Percentiles rank a stretch among this genome's conserved stretches.
Conservation (phyloP, 2,113 vertebrate genomes). For the Zosterops pallidus region DNA sequence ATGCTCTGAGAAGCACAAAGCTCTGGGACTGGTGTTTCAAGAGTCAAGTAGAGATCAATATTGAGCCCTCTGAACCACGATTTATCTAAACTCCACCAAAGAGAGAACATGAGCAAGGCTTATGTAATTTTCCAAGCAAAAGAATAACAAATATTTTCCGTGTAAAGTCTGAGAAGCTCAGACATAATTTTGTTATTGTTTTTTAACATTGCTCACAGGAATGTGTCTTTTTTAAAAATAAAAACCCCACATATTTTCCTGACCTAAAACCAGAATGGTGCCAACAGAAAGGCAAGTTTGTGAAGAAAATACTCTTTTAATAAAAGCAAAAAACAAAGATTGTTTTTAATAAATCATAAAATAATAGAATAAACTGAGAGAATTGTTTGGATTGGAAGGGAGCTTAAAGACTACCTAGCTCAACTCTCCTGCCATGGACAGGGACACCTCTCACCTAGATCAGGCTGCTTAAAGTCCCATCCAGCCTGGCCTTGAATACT, state of each 20-base stretch:
- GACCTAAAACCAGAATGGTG: background rate
- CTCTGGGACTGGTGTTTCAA: background rate
- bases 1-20: background rate
- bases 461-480: background rate
- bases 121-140: background rate
- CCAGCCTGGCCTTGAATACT: background rate
- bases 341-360: background rate
- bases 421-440: background rate
- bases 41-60: background rate
- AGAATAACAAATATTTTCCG: slow-evolving; percentile 1
- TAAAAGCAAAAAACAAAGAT: background rate
- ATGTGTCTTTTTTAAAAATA: background rate
- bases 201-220: background rate
- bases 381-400: background rate
- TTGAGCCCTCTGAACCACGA: background rate
- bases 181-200: background rate
- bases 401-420: background rate
- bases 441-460: background rate
- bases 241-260: background rate
- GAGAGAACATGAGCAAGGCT: background rate
- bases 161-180: background rate
- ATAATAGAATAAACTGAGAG: background rate
- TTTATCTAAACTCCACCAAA: background rate
- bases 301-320: background rate
- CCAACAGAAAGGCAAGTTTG: background rate